phyloP scores from a whole-genome alignment of 2,113 vertebrate genomes.

The Electrona antarctica region DNA sequence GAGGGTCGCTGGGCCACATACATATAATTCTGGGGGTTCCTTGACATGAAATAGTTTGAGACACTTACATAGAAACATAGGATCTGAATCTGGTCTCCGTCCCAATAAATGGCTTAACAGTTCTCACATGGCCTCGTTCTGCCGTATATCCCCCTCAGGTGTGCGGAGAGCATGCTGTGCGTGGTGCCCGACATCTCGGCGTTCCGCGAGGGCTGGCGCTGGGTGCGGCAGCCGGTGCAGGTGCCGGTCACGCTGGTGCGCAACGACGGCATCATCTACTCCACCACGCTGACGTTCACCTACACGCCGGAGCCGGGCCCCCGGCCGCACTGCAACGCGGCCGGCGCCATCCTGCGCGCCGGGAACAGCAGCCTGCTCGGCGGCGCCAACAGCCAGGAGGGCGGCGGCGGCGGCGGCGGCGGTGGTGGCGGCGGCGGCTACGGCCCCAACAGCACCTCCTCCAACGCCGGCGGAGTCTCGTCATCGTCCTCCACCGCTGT shows the following conservation, averaged over 20 bases:
- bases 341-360: constrained; percentile 94
- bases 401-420: constrained; percentile 83
- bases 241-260: constrained; percentile 98
- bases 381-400: constrained; percentile 71
- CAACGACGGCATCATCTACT: constrained; percentile 98
- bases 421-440: constrained; percentile 82
- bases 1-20: too few species aligned
- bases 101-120: too few species aligned
- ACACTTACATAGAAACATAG: too few species aligned
- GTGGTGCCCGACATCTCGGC: constrained; percentile 99
- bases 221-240: constrained; percentile 98
- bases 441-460: constrained; percentile 64
- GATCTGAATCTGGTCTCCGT: too few species aligned
- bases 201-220: constrained; percentile 98
- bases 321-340: constrained; percentile 95
- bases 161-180: constrained; percentile 97
- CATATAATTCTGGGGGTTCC: too few species aligned
- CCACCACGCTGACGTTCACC: constrained; percentile 98
- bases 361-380: constrained; percentile 86
- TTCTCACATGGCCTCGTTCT: background rate
- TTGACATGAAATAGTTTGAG: too few species aligned
- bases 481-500: constrained; percentile 87
- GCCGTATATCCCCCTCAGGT: constrained; percentile 72
- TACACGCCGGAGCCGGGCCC: constrained; percentile 98
- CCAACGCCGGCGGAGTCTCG: constrained; percentile 86